phyloP scores from a whole-genome alignment of 2,113 vertebrate species.

The Menura novaehollandiae region DNA sequence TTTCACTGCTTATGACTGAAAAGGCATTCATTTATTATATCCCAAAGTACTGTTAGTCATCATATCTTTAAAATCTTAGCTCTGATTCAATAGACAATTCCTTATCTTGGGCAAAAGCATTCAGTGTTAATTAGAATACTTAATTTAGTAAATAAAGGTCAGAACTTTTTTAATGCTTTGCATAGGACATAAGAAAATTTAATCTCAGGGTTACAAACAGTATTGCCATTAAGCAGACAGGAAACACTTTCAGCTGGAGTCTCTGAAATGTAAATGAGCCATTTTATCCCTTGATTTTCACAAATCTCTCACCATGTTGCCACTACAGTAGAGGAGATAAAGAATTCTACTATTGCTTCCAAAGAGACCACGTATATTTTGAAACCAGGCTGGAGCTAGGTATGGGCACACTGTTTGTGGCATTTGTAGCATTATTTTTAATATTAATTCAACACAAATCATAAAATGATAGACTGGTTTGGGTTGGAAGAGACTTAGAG shows the following conservation, averaged over 20 bases:
- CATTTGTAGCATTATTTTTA: background rate
- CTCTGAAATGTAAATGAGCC: slow-evolving; percentile 51
- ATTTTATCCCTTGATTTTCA: slow-evolving; percentile 36
- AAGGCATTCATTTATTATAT: background rate
- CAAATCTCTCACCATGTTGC: slow-evolving; percentile 19
- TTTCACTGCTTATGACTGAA: background rate
- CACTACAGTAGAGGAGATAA: background rate
- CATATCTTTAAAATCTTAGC: background rate
- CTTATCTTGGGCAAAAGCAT: background rate
- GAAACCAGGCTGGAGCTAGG: background rate
- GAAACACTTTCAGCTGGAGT: background rate
- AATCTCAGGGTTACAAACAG: background rate
- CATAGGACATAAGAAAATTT: background rate
- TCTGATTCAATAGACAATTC: background rate
- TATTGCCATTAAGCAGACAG: background rate
- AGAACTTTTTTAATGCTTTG: background rate
- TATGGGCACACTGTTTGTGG: background rate
- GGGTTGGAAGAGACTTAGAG: background rate
- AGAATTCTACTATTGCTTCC: background rate
- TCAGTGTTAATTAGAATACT: slow-evolving; percentile 1
- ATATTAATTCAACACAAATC: background rate
- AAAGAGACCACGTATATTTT: background rate
- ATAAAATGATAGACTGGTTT: background rate
- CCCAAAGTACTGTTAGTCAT: background rate
- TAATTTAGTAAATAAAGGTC: slow-evolving; percentile 24